phyloP scores from a whole-genome alignment of 2,113 vertebrate genomes.

The Nanorana parkeri region DNA sequence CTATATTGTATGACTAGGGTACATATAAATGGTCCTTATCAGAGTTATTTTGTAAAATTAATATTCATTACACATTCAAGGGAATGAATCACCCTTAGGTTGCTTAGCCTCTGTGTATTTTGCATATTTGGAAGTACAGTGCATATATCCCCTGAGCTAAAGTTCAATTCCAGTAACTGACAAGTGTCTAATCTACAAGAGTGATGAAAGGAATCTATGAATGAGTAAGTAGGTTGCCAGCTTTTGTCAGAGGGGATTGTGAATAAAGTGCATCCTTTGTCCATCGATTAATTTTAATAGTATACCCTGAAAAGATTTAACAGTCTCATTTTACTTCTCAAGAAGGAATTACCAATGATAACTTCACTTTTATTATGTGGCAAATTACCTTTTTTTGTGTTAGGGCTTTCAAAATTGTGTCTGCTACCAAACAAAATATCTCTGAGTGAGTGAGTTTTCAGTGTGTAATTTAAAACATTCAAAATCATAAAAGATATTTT shows the following conservation, averaged over 20 bases:
- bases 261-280: conserved; percentile 10
- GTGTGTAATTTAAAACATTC: conserved; percentile 27
- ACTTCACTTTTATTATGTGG: conserved; percentile 21
- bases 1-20: too few species aligned
- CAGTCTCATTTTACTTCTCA: background rate
- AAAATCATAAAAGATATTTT: conserved; percentile 27
- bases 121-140: too few species aligned
- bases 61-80: too few species aligned
- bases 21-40: too few species aligned
- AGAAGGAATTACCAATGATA: conserved; percentile 38
- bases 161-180: background rate
- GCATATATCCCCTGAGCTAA: background rate
- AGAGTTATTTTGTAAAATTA: too few species aligned
- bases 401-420: conserved; percentile 18
- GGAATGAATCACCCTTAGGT: too few species aligned
- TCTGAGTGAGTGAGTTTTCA: conserved; percentile 7
- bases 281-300: conserved; percentile 10
- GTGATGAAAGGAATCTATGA: conserved; percentile 1
- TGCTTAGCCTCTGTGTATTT: too few species aligned
- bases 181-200: background rate
- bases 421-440: conserved; percentile 23
- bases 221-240: background rate
- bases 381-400: conserved; percentile 41
- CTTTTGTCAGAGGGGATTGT: background rate
- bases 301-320: conserved; percentile 16